Evolutionary conservation across 2,113 vertebrate species (phyloP).

Genomic region (Thermophis baileyi): DNA sequence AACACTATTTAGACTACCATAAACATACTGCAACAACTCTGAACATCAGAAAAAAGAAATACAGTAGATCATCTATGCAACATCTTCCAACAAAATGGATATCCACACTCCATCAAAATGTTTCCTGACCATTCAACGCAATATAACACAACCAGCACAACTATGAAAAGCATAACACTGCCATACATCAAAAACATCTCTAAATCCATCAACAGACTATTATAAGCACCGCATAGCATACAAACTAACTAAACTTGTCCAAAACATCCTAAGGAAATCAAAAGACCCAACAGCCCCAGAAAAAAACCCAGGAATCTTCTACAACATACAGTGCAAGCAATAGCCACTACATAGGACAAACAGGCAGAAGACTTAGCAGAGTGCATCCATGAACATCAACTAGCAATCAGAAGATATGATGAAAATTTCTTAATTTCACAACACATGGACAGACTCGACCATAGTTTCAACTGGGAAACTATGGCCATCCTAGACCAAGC

Average conservation of each 20-base stretch:
- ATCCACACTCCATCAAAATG: background rate
- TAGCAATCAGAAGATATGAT: background rate
- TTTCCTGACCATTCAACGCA: background rate
- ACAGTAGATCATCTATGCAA: background rate
- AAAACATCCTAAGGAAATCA: background rate
- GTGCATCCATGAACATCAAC: background rate
- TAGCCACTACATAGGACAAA: background rate
- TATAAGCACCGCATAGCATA: background rate
- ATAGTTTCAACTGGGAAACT: background rate
- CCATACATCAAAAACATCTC: background rate
- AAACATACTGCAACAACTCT: background rate
- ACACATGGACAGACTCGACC: background rate
- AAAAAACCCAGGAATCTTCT: background rate
- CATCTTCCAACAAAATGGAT: background rate
- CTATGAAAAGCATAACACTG: background rate
- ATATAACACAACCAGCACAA: background rate
- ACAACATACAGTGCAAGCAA: background rate
- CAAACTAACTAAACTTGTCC: background rate
- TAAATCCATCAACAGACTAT: background rate
- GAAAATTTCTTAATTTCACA: no score
- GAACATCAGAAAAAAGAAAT: background rate
- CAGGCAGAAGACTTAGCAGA: background rate
- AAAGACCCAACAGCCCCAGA: background rate
- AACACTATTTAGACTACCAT: background rate
- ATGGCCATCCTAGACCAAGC: background rate